Evolutionary conservation across 2,113 vertebrate genomes (phyloP), one percentile per base, ranked within the genome.

Genomic region (Mixornis gularis): DNA sequence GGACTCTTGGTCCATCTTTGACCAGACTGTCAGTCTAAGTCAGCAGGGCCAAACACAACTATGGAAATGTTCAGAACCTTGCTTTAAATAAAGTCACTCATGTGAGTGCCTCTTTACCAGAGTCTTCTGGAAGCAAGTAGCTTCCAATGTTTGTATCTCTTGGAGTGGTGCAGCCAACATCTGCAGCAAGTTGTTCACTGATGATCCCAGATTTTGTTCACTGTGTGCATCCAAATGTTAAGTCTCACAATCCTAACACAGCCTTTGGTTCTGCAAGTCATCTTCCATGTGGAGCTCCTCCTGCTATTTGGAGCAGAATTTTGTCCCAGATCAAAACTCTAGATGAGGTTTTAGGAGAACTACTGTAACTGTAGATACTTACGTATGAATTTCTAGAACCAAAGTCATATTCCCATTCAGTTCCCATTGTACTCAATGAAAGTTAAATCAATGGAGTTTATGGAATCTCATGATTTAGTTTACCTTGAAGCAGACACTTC

Each of bases 111-210:
- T 85, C 53, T 64, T 70, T 66, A 78, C 18, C 21, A 21, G 32
- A 79, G 25, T 38, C 38, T 88, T 92, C 43, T 86, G 58, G 41
- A 90, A 88, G 8, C 3, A 25, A 88, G 51, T 21, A 71, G 4
- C 21, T 84, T 86, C 13, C 19, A 52, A 4, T 18, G 5, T 27
- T 52, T 46, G 14, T 18, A 15, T 32, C 30, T 58, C 21, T 81
- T 84, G 40, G 43, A 71, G 52, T 8, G 12, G n/a, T 59, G 32
- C 64, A 74, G 15, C 34, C 51, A 77, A 17, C 13, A 52, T 11
- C 43, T 59, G 40, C 44, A 56, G 17, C 0, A 0, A n/a, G 29
- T 53, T 29, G 36, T 44, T 72, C 15, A 36, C 22, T 0, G 0
- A 11, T 62, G 41, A 87, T 26, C 56, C 34, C 38, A 27, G 63